Base-by-base conservation (phyloP, 2,888 invertebrate species). In the Thumatha senex region DNA sequence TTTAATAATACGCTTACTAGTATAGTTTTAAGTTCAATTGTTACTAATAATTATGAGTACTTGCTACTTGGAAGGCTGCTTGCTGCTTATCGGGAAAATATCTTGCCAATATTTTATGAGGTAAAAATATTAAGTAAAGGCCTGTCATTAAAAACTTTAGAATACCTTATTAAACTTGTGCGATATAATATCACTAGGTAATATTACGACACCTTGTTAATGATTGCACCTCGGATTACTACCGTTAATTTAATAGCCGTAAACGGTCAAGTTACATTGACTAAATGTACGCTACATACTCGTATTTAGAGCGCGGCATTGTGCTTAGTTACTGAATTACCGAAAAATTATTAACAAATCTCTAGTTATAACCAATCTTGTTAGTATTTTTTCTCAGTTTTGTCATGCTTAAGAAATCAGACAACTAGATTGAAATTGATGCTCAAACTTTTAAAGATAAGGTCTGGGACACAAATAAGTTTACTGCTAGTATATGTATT, bases 191-290 rank as follows among this genome's bases (percentile, higher is more conserved):
- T 65, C 58, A 56, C 60, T 24, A 56, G 53, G 56, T 51, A 61
- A 52, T 54, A 63, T 77, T 76, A 58, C 76, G 51, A 68, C 76
- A 77, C 67, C 66, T 65, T 48, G 54, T 47, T 74, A 72, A 70
- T 65, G 64, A 68, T 62, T 56, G 56, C 67, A 58, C 59, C 61
- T 81, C 65, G 35, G 50, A 58, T 78, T 72, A 69, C 69, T 66
- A 54, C 70, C 54, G 70, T 61, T 72, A 70, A 76, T 71, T 70
- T 76, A 80, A 77, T 74, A 78, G 63, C 62, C 74, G 72, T 73
- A 71, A 71, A 72, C 62, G 69, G 58, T 76, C 67, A 66, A 57
- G 52, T 80, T 76, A 70, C 78, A 72, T 42, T 57, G 55, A 52
- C 53, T 59, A 58, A 52, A 59, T 61, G 47, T 54, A 30, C 35